Evolutionary conservation across 1,140 invertebrate species (phyloP), one percentile per base, ranked within the genome.

Genomic region (Drosophila bocqueti): DNA sequence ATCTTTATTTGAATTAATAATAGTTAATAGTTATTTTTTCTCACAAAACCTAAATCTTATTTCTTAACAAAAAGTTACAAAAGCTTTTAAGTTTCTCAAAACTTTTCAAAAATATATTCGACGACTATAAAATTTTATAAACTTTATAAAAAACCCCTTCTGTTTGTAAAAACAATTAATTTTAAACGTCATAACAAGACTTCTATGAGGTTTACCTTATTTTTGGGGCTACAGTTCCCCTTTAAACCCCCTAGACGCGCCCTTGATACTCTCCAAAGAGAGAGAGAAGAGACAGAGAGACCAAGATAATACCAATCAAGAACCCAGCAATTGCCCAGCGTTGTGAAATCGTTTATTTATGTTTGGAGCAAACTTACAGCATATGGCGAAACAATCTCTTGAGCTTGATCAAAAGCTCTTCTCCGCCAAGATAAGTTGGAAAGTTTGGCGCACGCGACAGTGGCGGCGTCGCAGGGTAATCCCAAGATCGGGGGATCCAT

Each of bases 321-420:
- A 65, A 65, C 58, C 34, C 15, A 55, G 6, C 55, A 40, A 86
- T 85, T 85, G 66, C 83, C 52, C 2, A 36, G 66, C 60, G 55
- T 86, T 86, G 83, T 83, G 83, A 86, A 86, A 86, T 86, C 43
- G 50, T 66, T 66, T 74, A 78, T 76, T 66, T 60, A 60, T 71
- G 76, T 74, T 42, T 45, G 49, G 18, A 45, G 64, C 31, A 61
- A 52, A 31, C 50, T 84, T 74, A 4, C 72, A 54, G 50, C 45
- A 50, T 62, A 52, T 79, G 67, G 46, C 59, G 72, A 65, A 76
- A 75, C 74, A 36, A 55, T 43, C 54, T 45, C 42, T 24, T 24
- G 2, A 24, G 24, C 34, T 38, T 76, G 40, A 29, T 13, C 11
- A 29, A 50, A 52, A 74, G 45, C 24, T 75, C 42, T 31, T 15